Evolutionary conservation across 2,888 invertebrate species (phyloP).

Genomic region (Tenthredo amoena): DNA sequence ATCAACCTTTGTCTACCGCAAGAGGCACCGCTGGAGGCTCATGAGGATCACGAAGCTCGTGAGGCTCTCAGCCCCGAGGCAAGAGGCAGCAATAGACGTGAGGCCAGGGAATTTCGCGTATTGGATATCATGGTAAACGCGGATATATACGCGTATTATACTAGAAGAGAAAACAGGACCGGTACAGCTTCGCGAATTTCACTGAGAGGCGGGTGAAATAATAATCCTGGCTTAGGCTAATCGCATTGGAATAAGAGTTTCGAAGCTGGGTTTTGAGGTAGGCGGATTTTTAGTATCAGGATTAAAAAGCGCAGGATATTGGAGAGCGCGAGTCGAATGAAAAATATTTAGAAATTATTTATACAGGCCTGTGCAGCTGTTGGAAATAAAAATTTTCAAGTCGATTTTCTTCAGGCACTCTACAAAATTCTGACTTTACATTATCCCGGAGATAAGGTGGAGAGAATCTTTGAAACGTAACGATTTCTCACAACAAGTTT

Average conservation of each 20-base stretch:
- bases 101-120: slow-evolving; percentile 1
- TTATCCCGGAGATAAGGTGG: background rate
- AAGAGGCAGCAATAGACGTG: background rate
- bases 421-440: background rate
- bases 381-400: background rate
- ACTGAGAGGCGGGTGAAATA: background rate
- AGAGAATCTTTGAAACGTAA: background rate
- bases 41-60: background rate
- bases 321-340: background rate
- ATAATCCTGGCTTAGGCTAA: slow-evolving; percentile 14
- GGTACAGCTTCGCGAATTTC: slow-evolving; percentile 10
- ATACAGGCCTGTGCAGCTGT: background rate
- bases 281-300: background rate
- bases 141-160: background rate
- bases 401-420: background rate
- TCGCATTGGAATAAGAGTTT: background rate
- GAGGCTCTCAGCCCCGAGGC: slow-evolving; percentile 18
- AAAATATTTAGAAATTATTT: background rate
- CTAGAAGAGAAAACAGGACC: background rate
- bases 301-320: background rate
- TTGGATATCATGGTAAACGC: background rate
- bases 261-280: background rate
- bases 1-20: slow-evolving; percentile 44
- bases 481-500: background rate
- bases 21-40: slow-evolving; percentile 5